Evolutionary conservation across 2,797 vertebrate species (phyloP).

Genomic region (Scleropages formosus): DNA sequence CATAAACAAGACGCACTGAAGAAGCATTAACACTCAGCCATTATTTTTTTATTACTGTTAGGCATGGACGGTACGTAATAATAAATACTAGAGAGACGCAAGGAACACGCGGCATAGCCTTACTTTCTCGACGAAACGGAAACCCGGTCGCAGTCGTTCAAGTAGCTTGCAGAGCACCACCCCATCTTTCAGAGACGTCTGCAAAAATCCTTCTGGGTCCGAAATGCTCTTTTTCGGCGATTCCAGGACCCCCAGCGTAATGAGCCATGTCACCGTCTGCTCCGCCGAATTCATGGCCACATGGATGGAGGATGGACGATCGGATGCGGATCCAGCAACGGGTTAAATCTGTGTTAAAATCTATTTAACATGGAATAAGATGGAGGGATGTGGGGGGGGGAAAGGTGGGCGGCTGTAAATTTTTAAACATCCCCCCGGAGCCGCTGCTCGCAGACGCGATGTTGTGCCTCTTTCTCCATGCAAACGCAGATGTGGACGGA

Average conservation of each 20-base stretch:
- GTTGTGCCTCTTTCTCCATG: slow-evolving; percentile 57
- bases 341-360: slow-evolving; percentile 16
- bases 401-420: slow-evolving; percentile 32
- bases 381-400: slow-evolving; percentile 18
- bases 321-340: slow-evolving; percentile 29
- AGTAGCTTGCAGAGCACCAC: slow-evolving; percentile 87
- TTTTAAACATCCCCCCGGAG: slow-evolving; percentile 43
- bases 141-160: slow-evolving; percentile 85
- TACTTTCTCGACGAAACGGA: slow-evolving; percentile 86
- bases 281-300: slow-evolving; percentile 83
- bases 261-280: slow-evolving; percentile 96
- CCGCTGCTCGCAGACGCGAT: slow-evolving; percentile 46
- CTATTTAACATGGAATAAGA: slow-evolving; percentile 12
- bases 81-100: slow-evolving; percentile 26
- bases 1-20: too few relatives aligned
- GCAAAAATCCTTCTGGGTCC: slow-evolving; percentile 87
- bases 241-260: slow-evolving; percentile 89
- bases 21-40: too few relatives aligned
- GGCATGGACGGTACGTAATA: neutral
- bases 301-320: too few relatives aligned
- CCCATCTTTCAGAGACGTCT: slow-evolving; percentile 83
- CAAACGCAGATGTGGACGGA: slow-evolving; percentile 62
- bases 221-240: slow-evolving; percentile 92
- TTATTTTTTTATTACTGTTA: too few relatives aligned
- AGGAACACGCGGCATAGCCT: slow-evolving; percentile 37